Evolutionary conservation across 2,888 invertebrate species (phyloP).

Genomic region (Stenchaetothrips biformis): DNA sequence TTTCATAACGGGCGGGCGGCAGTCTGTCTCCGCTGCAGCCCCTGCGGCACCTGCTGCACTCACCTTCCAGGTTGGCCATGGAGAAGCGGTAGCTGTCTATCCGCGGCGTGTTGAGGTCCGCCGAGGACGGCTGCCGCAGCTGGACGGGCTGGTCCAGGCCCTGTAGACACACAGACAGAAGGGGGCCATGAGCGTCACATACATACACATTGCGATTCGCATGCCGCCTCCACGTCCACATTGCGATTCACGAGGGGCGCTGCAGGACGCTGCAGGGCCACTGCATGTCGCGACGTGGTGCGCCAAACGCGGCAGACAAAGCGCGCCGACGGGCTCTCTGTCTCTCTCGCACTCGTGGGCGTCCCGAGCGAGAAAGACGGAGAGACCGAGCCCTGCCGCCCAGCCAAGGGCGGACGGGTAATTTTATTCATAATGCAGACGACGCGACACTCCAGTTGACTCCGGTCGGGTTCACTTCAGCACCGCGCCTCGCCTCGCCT

Average conservation of each 20-base stretch:
- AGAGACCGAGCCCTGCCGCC: neutral
- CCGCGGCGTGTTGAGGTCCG: conserved; percentile 65
- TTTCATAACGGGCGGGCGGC: neutral
- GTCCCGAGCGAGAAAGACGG: neutral
- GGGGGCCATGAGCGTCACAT: conserved; percentile 19
- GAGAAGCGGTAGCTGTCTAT: conserved; percentile 90
- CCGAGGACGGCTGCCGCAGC: conserved; percentile 61
- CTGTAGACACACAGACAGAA: conserved; percentile 52
- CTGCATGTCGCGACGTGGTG: too few species aligned
- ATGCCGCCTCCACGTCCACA: neutral
- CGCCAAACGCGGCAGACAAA: too few species aligned
- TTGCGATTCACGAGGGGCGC: too few species aligned
- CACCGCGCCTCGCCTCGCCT: neutral
- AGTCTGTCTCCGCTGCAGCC: conserved; percentile 7
- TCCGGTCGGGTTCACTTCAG: neutral
- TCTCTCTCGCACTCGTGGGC: too few species aligned
- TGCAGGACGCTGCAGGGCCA: too few species aligned
- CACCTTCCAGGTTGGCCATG: conserved; percentile 87
- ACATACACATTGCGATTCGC: neutral
- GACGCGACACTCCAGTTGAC: too few species aligned
- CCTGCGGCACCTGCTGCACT: conserved; percentile 31
- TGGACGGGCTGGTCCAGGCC: conserved; percentile 61
- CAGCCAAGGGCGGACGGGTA: neutral
- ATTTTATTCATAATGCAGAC: conserved; percentile 3
- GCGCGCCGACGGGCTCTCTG: too few species aligned